A percentile compares a stretch with the other conserved stretches of the same genome.
Evolutionary conservation across 2,797 vertebrate species (phyloP).

Genomic region (Schizopygopsis pylzovi): DNA sequence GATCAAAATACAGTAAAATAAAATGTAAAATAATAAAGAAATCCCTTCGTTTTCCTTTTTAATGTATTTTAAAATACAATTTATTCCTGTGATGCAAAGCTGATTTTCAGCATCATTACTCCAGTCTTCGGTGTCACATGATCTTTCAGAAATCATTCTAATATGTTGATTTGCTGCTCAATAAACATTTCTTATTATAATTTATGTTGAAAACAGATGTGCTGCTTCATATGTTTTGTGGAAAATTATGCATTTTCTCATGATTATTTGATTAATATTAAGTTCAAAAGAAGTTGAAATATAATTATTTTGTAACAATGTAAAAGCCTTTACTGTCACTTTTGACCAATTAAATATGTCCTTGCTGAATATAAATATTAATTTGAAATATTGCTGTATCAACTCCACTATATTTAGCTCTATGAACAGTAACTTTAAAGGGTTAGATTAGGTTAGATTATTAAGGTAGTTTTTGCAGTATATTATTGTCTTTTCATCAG

Average conservation of each 20-base stretch:
- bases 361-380: constrained; percentile 2
- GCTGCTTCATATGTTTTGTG: neutral
- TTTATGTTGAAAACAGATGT: no score
- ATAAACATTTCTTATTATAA: no score
- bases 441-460: neutral
- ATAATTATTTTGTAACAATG: neutral
- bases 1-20: neutral
- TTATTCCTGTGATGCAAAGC: no score
- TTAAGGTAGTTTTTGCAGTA: neutral
- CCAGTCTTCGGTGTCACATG: neutral
- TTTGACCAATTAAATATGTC: neutral
- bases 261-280: neutral
- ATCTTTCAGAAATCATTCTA: neutral
- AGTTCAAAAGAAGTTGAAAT: neutral
- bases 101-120: no score
- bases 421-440: neutral
- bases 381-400: neutral
- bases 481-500: neutral
- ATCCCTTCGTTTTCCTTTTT: no score
- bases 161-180: neutral
- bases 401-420: neutral
- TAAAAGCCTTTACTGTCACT: neutral
- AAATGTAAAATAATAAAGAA: neutral
- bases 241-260: neutral
- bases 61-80: no score